Evolutionary conservation across 2,797 vertebrate species (phyloP).

Genomic region (Pseudopleuronectes americanus): DNA sequence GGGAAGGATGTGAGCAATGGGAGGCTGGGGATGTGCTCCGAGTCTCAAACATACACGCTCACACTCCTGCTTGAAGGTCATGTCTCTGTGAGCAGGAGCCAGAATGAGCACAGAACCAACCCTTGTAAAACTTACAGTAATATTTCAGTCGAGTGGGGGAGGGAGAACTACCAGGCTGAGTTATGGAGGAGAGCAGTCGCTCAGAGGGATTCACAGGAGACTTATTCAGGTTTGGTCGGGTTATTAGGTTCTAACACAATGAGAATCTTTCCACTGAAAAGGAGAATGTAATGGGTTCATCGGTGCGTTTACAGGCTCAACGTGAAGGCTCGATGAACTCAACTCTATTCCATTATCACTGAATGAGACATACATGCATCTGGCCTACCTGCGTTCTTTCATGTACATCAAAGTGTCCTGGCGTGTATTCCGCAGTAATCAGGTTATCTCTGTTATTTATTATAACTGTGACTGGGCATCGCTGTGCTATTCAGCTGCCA

Average conservation of each 20-base stretch:
- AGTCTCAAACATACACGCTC: background rate
- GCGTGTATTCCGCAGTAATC: conserved; percentile 12
- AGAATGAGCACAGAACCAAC: conserved; percentile 5
- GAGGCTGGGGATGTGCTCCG: background rate
- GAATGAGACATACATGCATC: conserved; percentile 26
- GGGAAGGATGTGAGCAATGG: background rate
- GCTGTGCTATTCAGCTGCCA: conserved; percentile 44
- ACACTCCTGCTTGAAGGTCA: background rate
- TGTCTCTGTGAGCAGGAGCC: background rate
- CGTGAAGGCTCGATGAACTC: conserved; percentile 11
- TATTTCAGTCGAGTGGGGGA: background rate
- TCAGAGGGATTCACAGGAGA: conserved; percentile 10
- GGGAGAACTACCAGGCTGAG: conserved; percentile 8
- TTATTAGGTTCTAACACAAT: conserved; percentile 19
- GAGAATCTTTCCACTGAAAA: conserved; percentile 5
- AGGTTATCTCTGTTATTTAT: conserved; percentile 47
- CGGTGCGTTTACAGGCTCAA: conserved; percentile 5
- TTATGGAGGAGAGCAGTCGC: conserved; percentile 18
- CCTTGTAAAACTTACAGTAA: conserved; percentile 14
- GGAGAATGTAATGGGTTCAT: background rate
- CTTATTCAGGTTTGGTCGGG: conserved; percentile 7
- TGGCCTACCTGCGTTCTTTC: background rate
- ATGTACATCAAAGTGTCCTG: conserved; percentile 28
- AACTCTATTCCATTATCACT: conserved; percentile 28
- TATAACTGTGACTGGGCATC: conserved; percentile 49